Evolutionary conservation across 2,113 vertebrate species (phyloP).

Genomic region (Martes martes): DNA sequence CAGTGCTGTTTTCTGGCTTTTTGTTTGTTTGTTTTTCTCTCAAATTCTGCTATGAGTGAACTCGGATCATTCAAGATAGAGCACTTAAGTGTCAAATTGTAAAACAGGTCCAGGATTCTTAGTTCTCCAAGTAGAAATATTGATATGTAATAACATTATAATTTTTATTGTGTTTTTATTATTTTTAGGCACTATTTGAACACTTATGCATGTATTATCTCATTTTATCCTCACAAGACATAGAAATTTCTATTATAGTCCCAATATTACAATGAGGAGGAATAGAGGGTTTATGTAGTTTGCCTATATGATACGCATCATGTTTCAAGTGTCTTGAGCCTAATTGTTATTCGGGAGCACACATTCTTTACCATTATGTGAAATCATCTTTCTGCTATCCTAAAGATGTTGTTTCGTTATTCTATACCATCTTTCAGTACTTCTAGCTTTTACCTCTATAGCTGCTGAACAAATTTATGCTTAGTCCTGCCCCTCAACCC

Average conservation of each 20-base stretch:
- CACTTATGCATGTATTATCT: neutral
- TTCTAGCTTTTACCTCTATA: neutral
- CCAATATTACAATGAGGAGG: neutral
- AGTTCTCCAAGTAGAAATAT: neutral
- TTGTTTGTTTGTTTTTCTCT: too few species aligned
- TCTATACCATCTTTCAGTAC: neutral
- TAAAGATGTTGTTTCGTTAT: neutral
- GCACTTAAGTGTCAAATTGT: neutral
- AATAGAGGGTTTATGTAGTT: neutral
- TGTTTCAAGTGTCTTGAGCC: neutral
- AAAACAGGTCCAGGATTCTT: neutral
- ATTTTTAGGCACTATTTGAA: neutral
- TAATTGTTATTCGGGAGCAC: neutral
- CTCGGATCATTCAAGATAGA: neutral
- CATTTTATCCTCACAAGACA: neutral
- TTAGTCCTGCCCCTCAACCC: neutral
- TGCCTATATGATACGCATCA: neutral
- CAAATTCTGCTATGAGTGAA: neutral
- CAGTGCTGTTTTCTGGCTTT: neutral
- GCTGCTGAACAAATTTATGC: neutral
- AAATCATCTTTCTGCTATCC: neutral
- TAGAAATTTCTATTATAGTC: neutral
- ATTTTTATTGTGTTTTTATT: neutral
- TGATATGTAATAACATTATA: neutral
- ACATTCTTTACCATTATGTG: neutral